phyloP scores from a whole-genome alignment of 2,888 invertebrate genomes.

The Nymphalis c-album region DNA sequence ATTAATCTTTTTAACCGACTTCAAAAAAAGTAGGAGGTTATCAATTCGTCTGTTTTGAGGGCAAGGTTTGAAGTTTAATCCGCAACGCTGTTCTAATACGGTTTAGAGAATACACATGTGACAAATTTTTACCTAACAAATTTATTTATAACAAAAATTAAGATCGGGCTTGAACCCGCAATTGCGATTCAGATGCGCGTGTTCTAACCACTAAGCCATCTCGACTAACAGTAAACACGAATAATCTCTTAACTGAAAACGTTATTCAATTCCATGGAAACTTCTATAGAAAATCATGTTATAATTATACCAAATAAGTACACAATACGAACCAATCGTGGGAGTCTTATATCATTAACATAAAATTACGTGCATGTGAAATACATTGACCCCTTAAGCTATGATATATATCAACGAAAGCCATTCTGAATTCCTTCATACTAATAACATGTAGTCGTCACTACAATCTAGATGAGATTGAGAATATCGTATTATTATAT shows the following conservation, averaged over 20 bases:
- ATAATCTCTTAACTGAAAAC: neutral
- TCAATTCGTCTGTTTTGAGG: too few relatives aligned
- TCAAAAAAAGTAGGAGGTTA: too few relatives aligned
- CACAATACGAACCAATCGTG: slow-evolving; percentile 41
- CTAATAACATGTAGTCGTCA: slow-evolving; percentile 40
- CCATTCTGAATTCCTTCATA: slow-evolving; percentile 49
- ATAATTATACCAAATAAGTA: slow-evolving; percentile 12
- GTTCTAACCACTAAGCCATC: too few relatives aligned
- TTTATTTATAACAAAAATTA: too few relatives aligned
- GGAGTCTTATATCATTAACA: slow-evolving; percentile 49
- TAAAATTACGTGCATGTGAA: slow-evolving; percentile 54
- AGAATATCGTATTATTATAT: slow-evolving; percentile 48
- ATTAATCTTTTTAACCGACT: too few relatives aligned
- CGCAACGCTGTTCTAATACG: too few relatives aligned
- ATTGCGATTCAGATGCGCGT: too few relatives aligned
- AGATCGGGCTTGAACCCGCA: too few relatives aligned
- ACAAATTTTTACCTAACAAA: too few relatives aligned
- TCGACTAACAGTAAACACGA: neutral
- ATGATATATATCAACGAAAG: slow-evolving; percentile 46
- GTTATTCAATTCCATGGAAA: neutral
- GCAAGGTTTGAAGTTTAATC: too few relatives aligned
- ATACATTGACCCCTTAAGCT: slow-evolving; percentile 47
- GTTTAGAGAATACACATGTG: too few relatives aligned
- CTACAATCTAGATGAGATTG: slow-evolving; percentile 55
- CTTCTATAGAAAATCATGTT: slow-evolving; percentile 9